Conservation (phyloP, 2,888 invertebrate genomes). For the Lumbricus terrestris region DNA sequence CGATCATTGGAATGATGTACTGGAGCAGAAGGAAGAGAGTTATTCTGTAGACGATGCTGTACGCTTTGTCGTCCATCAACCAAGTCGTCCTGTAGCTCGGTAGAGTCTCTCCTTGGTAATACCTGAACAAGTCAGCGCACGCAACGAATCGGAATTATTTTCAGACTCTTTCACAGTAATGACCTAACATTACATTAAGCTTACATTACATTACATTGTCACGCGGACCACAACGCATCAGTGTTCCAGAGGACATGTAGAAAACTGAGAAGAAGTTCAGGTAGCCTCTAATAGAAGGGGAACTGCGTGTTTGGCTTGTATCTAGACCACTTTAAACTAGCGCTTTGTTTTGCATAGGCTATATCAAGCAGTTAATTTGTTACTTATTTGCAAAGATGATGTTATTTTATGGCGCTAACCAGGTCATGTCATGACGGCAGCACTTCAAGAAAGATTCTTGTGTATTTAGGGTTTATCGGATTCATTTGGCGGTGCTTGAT, state of each 20-base stretch:
- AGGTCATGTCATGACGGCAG: too few relatives aligned
- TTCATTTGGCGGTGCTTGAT: neutral
- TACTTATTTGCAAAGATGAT: too few relatives aligned
- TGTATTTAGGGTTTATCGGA: neutral
- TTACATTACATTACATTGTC: too few relatives aligned
- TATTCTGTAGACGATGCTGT: slow-evolving; percentile 28
- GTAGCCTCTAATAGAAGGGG: too few relatives aligned
- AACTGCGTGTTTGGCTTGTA: too few relatives aligned
- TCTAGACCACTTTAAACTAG: too few relatives aligned
- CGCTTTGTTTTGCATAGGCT: too few relatives aligned
- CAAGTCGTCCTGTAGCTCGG: slow-evolving; percentile 10
- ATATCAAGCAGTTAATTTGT: too few relatives aligned
- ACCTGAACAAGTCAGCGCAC: neutral
- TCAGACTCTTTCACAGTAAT: neutral
- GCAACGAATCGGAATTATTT: neutral
- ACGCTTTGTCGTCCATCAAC: neutral
- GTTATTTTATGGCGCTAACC: neutral
- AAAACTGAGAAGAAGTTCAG: neutral
- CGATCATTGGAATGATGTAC: slow-evolving; percentile 30
- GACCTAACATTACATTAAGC: neutral
- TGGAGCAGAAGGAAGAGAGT: slow-evolving; percentile 26
- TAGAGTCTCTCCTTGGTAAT: neutral
- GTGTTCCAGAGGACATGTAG: neutral
- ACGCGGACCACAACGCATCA: neutral
- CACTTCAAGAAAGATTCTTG: neutral